Conservation (phyloP, 2,113 vertebrate species). For the Ammodytes dubius region DNA sequence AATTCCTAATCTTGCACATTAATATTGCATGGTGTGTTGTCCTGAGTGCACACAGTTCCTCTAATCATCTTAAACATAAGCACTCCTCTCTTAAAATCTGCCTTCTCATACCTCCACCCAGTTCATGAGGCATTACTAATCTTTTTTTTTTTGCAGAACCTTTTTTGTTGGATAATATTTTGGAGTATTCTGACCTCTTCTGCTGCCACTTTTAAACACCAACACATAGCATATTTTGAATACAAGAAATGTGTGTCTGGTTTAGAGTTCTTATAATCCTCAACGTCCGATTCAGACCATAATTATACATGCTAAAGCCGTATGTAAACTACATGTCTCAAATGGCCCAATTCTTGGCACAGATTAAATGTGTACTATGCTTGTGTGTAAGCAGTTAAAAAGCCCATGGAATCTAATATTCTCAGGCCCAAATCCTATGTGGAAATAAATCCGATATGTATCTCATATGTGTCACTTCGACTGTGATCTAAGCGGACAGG, state of each 20-base stretch:
- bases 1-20: slow-evolving; percentile 46
- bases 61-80: slow-evolving; percentile 43
- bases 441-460: too few species aligned
- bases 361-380: too few species aligned
- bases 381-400: too few species aligned
- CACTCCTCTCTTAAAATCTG: slow-evolving; percentile 22
- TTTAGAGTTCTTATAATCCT: not conserved
- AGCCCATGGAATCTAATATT: too few species aligned
- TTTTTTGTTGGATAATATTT: not conserved
- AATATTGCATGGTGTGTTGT: slow-evolving; percentile 75
- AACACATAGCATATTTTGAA: not conserved
- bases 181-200: not conserved
- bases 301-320: not conserved
- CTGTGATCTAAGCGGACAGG: too few species aligned
- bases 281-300: not conserved
- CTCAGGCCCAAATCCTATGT: too few species aligned
- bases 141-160: not conserved
- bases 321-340: too few species aligned
- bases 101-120: not conserved
- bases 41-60: slow-evolving; percentile 37
- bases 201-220: not conserved
- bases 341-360: too few species aligned
- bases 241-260: not conserved
- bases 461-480: too few species aligned
- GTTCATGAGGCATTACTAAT: not conserved